These are phyloP conservation scores for Takifugu bimaculatus DNA, from an alignment of 2,113 vertebrate genomes.

Conservation along the genomic window DNA sequence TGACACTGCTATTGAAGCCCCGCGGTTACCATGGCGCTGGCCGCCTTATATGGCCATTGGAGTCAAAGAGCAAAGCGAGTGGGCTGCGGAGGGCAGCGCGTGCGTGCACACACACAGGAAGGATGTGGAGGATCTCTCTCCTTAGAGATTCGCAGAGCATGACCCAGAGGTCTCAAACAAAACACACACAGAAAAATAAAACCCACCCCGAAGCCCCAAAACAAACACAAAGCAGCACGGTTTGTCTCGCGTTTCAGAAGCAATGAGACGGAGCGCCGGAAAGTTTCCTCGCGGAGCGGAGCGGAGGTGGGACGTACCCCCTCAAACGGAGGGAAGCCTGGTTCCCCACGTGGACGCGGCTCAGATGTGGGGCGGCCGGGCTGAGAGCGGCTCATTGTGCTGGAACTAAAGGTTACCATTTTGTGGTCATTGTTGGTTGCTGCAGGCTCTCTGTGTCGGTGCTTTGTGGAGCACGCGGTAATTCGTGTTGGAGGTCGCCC, in stretches of 20 bases:
- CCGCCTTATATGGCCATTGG: slow-evolving; percentile 77
- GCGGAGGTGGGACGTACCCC: not conserved
- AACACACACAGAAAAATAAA: slow-evolving; percentile 5
- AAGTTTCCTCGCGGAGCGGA: slow-evolving; percentile 12
- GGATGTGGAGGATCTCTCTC: slow-evolving; percentile 69
- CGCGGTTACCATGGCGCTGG: slow-evolving; percentile 74
- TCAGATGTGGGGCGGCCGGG: not conserved
- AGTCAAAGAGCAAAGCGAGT: slow-evolving; percentile 80
- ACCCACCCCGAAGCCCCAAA: slow-evolving; percentile 26
- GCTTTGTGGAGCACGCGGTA: slow-evolving; percentile 33
- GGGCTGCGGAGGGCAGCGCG: slow-evolving; percentile 59
- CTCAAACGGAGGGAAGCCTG: not conserved
- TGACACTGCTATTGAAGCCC: slow-evolving; percentile 82
- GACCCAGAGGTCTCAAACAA: slow-evolving; percentile 55
- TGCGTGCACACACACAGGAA: slow-evolving; percentile 47
- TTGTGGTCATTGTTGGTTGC: slow-evolving; percentile 40
- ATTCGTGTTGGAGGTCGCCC: slow-evolving; percentile 57
- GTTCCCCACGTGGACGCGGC: not conserved
- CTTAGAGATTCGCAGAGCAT: slow-evolving; percentile 61
- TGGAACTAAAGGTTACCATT: slow-evolving; percentile 39
- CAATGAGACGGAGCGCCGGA: slow-evolving; percentile 5
- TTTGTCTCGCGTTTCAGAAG: slow-evolving; percentile 30
- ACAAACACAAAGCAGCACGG: slow-evolving; percentile 30
- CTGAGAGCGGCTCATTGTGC: slow-evolving; percentile 26
- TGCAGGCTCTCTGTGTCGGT: slow-evolving; percentile 29